Percentiles rank a stretch among this genome's conserved stretches.
Evolutionary conservation across 2,797 vertebrate species (phyloP).

Genomic region (Anisognathus igniventris): DNA sequence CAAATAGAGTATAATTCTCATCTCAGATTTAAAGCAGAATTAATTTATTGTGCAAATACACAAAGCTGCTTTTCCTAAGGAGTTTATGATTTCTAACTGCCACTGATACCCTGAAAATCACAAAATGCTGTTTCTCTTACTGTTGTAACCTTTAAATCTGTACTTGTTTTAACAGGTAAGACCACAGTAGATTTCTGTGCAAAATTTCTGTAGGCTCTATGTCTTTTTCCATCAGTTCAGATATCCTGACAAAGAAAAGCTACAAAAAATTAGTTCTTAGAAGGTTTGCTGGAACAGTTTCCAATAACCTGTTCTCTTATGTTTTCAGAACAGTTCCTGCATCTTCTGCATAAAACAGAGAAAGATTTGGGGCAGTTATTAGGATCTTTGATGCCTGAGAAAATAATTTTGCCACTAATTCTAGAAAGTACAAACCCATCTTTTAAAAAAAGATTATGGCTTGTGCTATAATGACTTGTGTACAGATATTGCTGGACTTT

Average conservation of each 20-base stretch:
- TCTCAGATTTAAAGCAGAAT: not conserved
- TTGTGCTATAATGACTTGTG: not conserved
- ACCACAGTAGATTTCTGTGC: not conserved
- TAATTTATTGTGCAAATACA: not conserved
- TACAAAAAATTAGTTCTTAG: not conserved
- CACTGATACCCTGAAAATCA: not conserved
- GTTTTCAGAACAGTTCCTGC: not conserved
- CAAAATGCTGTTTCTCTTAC: not conserved
- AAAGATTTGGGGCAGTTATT: not conserved
- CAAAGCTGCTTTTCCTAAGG: not conserved
- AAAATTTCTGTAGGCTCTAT: not conserved
- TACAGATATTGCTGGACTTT: not conserved
- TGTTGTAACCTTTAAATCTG: not conserved
- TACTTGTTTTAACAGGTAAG: not conserved
- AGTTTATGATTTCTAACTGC: not conserved
- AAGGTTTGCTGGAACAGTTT: not conserved
- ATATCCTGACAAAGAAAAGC: not conserved
- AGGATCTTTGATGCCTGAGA: not conserved
- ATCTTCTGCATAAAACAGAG: not conserved
- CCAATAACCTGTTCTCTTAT: not conserved
- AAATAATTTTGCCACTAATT: not conserved
- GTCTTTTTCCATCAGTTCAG: not conserved
- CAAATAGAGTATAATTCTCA: not conserved
- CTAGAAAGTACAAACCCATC: not conserved
- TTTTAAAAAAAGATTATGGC: not conserved